Evolutionary conservation across 92 coral and sea anemone species (phyloP), one percentile per base, ranked within the genome.

Genomic region (Scolanthus callimorphus): DNA sequence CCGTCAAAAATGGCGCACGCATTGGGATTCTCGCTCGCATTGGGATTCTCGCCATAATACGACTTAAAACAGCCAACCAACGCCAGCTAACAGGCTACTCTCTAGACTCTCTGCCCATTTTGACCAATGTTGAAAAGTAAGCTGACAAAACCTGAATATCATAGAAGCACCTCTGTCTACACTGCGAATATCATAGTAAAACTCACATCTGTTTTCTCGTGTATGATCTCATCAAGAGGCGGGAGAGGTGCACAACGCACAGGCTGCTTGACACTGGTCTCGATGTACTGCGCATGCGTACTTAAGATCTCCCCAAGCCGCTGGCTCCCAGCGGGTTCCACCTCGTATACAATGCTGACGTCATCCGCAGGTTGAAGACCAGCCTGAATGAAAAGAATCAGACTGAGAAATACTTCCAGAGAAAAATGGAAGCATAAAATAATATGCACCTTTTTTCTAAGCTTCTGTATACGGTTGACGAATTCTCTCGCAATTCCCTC

Each of bases 401-500:
- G 13, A 15, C 15, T 34, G 41, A 34, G 15, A 15, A 6, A 6
- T 34, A 6, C 15, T 34, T 11, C 3, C 25, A 20, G 4, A 20
- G 20, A 20, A 4, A 48, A 8, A 48, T 17, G 6, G 17, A 6
- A 6, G 8, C 19, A 9, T 9, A 48, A 15, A 6, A 48, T 4
- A 4, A 48, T 19, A 48, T 6, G 9, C 37, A 89, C 99, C 96
- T 89, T 94, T 54, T 94, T 94, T 47, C 99, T 88, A 11, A 94
- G 84, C 57, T 78, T 89, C 78, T 94, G 99, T 37, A 94, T 94
- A 31, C 99, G 99, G 47, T 94, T 94, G 30, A 94, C 99, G 17
- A 94, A 95, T 39, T 94, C 99, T 19, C 99, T 67, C 3, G 99
- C 99, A 46, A 94, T 65, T 41, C 99, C 99, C 75, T 94, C 99